Percentiles rank a stretch among this genome's conserved stretches.
phyloP scores from a whole-genome alignment of 2,797 vertebrate genomes.

The Typhlichthys subterraneus region DNA sequence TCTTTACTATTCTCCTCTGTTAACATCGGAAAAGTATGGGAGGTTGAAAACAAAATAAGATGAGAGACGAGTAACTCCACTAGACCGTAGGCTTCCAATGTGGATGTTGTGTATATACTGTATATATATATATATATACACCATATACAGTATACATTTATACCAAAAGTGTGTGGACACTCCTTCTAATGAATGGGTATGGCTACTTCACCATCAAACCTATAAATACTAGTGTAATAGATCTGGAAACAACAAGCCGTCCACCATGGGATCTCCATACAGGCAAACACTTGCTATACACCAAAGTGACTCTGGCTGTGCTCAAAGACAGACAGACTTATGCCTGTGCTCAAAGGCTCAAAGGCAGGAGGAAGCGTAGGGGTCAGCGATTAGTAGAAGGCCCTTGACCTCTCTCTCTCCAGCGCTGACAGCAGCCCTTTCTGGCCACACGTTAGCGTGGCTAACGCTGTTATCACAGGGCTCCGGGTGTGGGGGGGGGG shows the following conservation, averaged over 20 bases:
- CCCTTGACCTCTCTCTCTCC: conserved; percentile 67
- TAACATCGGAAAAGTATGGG: conserved; percentile 38
- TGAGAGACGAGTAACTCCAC: background rate
- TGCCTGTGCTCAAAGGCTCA: background rate
- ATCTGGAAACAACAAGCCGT: too few species aligned
- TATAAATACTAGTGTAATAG: too few species aligned
- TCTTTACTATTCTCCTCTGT: conserved; percentile 14
- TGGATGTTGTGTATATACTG: conserved; percentile 7
- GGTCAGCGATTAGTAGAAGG: conserved; percentile 62
- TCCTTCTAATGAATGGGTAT: too few species aligned
- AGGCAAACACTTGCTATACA: too few species aligned
- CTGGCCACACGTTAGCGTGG: conserved; percentile 69
- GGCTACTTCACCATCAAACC: too few species aligned
- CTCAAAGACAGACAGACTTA: too few species aligned
- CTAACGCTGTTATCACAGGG: conserved; percentile 78
- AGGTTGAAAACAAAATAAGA: conserved; percentile 20
- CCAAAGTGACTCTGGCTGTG: too few species aligned
- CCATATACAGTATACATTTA: too few species aligned
- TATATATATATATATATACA: too few species aligned
- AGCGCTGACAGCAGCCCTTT: conserved; percentile 65
- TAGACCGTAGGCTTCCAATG: background rate
- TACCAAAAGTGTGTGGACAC: too few species aligned
- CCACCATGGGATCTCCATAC: too few species aligned
- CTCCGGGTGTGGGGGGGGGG: conserved; percentile 48
- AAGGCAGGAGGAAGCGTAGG: conserved; percentile 14